Base-by-base conservation (phyloP, 2,797 vertebrate genomes). In the Myotis findleyi region DNA sequence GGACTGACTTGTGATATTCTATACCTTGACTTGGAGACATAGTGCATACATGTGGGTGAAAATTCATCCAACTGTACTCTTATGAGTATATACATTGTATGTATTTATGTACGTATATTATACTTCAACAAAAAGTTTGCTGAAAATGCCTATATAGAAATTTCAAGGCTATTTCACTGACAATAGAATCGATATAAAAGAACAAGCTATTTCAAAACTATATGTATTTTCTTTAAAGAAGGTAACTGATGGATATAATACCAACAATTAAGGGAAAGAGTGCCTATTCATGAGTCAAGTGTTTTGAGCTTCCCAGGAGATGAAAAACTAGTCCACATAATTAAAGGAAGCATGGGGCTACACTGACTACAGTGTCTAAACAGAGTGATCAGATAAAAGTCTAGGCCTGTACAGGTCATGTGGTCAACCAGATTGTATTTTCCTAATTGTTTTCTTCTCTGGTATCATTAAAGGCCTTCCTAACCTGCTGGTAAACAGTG, bases 401-500 rank as follows among this genome's bases (percentile, higher is more conserved):
- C 80, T 49, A 23, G 38, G 53, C 23, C 59, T 55, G 25, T 27
- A 38, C 25, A 66, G 84, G 94, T 96, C 87, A 87, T 30, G 4
- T 0, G 8, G 86, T 81, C 91, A 81, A 3, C 91, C 68, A 16
- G 21, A 55, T 87, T 84, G 12, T 62, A 18, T 81, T 79, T 87
- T 85, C 38, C 87, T 93, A 73, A 93, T 93, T 93, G 72, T 92
- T 79, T 91, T 84, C 80, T 87, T 91, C 89, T 75, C 41, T 3
- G 44, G 77, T 66, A 57, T 91, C 75, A 73, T 87, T 86, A 93
- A 69, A 55, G 68, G 53, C 57, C 68, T 87, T 59, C 87, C 81
- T 87, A 93, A 66, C 17, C 66, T 89, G 66, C 94, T 91, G 89
- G 84, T 68, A 95, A 96, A 93, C 81, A 82, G 87, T 85, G 51